These are phyloP conservation scores for Cepaea nemoralis DNA, from an alignment of 1,140 invertebrate species.

Conservation along the genomic window DNA sequence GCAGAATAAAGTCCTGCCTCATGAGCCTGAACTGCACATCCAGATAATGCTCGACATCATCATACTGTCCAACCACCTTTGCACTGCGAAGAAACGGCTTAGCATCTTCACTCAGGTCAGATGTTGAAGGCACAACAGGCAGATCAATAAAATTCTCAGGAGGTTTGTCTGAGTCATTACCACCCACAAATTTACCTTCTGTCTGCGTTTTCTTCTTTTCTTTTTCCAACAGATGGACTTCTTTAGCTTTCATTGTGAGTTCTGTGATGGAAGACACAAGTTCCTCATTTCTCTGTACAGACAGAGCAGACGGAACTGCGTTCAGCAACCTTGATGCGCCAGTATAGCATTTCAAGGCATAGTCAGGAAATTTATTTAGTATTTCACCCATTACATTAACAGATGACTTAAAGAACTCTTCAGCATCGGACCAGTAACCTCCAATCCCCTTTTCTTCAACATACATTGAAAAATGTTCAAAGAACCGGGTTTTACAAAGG, in stretches of 20 bases:
- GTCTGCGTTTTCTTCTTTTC: not conserved
- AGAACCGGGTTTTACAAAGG: conserved; percentile 10
- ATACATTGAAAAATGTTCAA: not conserved
- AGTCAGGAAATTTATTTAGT: not conserved
- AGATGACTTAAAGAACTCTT: not conserved
- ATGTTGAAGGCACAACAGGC: conserved; percentile 57
- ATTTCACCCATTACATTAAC: conserved; percentile 1
- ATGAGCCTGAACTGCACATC: conserved; percentile 83
- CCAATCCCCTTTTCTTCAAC: not conserved
- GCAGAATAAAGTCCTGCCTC: conserved; percentile 78
- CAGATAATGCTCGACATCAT: conserved; percentile 80
- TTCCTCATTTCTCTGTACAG: not conserved
- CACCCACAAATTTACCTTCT: not conserved
- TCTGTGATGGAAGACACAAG: not conserved
- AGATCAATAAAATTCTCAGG: conserved; percentile 66
- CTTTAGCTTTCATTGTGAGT: not conserved
- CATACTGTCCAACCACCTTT: conserved; percentile 34
- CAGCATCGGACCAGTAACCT: not conserved
- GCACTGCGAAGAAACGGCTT: conserved; percentile 65
- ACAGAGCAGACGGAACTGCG: not conserved
- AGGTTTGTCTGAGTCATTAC: conserved; percentile 44
- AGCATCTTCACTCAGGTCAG: conserved; percentile 57
- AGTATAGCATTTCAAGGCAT: not conserved
- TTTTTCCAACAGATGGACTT: not conserved
- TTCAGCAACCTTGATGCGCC: not conserved